Percentiles rank a stretch among this genome's conserved stretches.
Conservation (phyloP, 53 echinoderm and acorn worm genomes). For the Holothuria scabra region DNA sequence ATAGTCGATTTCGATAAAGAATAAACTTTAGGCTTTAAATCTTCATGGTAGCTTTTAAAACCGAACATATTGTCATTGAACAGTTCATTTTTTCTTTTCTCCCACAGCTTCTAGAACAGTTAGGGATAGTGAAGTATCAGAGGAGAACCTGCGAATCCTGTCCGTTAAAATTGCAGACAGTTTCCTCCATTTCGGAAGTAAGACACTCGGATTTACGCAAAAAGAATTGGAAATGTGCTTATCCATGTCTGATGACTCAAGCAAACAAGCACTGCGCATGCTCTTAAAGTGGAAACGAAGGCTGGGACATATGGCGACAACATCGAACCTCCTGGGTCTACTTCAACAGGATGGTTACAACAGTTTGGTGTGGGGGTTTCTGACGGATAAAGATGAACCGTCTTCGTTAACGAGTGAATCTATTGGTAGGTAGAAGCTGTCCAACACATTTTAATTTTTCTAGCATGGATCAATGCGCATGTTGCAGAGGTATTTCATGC, state of each 20-base stretch:
- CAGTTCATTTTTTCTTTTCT: too few species aligned
- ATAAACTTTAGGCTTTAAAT: too few species aligned
- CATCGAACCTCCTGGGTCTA: background rate
- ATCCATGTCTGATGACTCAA: background rate
- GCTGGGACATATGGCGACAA: background rate
- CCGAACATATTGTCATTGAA: too few species aligned
- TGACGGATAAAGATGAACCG: background rate
- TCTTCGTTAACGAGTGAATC: background rate
- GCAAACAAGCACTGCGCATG: conserved; percentile 32
- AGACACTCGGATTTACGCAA: background rate
- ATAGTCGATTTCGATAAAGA: too few species aligned
- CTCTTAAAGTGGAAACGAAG: conserved; percentile 32
- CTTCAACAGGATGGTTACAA: background rate
- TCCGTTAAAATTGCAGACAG: background rate
- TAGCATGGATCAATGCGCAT: too few species aligned
- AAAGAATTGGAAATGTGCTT: background rate
- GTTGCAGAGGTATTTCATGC: too few species aligned
- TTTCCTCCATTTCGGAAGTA: conserved; percentile 4
- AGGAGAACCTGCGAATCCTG: conserved; percentile 2
- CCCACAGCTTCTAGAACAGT: background rate
- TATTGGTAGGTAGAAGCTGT: too few species aligned
- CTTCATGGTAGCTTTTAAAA: too few species aligned
- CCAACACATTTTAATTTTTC: too few species aligned
- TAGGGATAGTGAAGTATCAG: background rate
- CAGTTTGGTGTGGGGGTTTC: conserved; percentile 16